These are phyloP conservation scores for Fundulus diaphanus DNA, from an alignment of 2,797 vertebrate species.

Conservation along the genomic window DNA sequence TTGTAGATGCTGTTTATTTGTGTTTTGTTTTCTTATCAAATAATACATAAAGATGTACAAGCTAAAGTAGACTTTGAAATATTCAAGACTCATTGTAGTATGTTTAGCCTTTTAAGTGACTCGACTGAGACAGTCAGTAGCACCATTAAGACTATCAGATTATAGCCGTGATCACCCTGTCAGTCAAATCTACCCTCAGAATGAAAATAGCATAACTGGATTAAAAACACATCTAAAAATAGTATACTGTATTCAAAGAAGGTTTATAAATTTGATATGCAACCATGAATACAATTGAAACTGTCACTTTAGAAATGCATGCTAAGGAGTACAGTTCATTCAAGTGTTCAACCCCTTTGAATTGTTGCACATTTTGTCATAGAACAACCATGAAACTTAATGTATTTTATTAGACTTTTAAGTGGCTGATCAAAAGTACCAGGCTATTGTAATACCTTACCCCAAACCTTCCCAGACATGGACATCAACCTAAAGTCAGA, in stretches of 20 bases:
- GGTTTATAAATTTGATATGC: background rate
- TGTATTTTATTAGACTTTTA: background rate
- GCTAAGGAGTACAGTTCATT: background rate
- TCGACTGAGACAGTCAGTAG: slow-evolving; percentile 35
- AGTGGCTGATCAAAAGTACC: background rate
- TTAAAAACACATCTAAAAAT: background rate
- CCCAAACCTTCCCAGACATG: background rate
- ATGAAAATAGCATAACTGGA: slow-evolving; percentile 3
- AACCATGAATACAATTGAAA: background rate
- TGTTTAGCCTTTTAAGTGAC: slow-evolving; percentile 49
- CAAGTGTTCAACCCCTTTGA: background rate
- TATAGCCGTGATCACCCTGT: slow-evolving; percentile 44
- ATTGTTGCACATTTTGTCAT: background rate
- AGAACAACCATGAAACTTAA: background rate
- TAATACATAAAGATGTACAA: slow-evolving; percentile 31
- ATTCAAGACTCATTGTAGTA: slow-evolving; percentile 55
- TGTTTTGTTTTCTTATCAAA: slow-evolving; percentile 50
- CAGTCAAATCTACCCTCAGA: slow-evolving; percentile 37
- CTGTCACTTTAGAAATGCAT: background rate
- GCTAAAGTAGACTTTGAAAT: slow-evolving; percentile 62
- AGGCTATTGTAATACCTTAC: background rate
- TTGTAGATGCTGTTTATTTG: slow-evolving; percentile 40
- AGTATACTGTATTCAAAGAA: background rate
- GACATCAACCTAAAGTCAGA: background rate
- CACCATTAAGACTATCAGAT: slow-evolving; percentile 38